Percentiles rank a stretch among this genome's conserved stretches.
These are phyloP conservation scores for Pipistrellus kuhlii DNA, from an alignment of 2,797 vertebrate species.

Conservation along the genomic window DNA sequence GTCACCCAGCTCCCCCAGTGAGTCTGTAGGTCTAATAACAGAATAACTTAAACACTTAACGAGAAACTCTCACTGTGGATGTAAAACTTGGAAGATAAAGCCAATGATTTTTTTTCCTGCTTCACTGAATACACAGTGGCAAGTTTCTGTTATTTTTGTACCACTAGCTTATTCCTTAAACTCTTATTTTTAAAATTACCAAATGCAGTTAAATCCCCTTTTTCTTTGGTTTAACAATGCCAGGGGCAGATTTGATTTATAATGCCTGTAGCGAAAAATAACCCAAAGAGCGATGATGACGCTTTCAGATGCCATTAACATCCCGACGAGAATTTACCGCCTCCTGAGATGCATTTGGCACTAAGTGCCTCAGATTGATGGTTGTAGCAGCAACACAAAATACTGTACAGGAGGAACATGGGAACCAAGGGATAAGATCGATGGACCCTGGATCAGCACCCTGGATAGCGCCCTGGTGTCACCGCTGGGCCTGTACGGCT, in stretches of 20 bases:
- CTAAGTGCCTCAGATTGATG: background rate
- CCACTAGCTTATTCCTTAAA: background rate
- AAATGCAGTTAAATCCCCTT: background rate
- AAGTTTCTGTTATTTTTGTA: background rate
- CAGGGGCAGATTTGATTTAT: background rate
- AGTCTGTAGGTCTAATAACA: fast-evolving
- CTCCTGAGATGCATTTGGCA: background rate
- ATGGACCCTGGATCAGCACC: background rate
- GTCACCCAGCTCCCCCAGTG: fast-evolving
- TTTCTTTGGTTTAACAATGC: background rate
- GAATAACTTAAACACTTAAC: background rate
- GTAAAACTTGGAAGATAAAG: background rate
- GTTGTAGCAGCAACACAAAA: background rate
- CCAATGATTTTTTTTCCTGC: background rate
- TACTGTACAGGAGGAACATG: fast-evolving
- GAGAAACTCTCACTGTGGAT: background rate
- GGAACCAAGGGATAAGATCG: background rate
- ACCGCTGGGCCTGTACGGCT: fast-evolving
- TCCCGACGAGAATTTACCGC: constrained; percentile 3
- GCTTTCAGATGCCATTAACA: constrained; percentile 4
- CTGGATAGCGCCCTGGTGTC: background rate
- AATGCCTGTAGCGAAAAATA: background rate
- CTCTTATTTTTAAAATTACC: background rate
- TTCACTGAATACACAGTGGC: background rate
- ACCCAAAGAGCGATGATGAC: background rate